Percentiles rank a stretch among this genome's conserved stretches.
These are phyloP conservation scores for Perca flavescens DNA, from an alignment of 2,113 vertebrate genomes.

Conservation along the genomic window DNA sequence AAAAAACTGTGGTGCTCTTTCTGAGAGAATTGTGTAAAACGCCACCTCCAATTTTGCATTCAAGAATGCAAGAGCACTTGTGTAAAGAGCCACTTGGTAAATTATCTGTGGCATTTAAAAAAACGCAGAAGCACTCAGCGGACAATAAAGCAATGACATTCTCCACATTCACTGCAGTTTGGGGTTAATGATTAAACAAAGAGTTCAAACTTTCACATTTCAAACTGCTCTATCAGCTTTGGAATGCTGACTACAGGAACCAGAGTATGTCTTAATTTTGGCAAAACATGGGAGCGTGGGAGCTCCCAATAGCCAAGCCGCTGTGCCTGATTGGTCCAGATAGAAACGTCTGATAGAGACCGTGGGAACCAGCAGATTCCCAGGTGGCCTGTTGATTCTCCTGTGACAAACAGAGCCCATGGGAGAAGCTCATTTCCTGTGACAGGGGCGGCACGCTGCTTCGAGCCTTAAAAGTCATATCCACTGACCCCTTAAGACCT, in stretches of 20 bases:
- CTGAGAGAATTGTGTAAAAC: constrained; percentile 4
- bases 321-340: constrained; percentile 46
- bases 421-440: constrained; percentile 72
- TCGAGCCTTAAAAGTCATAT: constrained; percentile 59
- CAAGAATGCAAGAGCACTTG: constrained; percentile 33
- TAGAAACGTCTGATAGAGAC: constrained; percentile 59
- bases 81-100: constrained; percentile 45
- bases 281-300: constrained; percentile 30
- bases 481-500: constrained; percentile 62
- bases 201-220: constrained; percentile 42
- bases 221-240: constrained; percentile 24
- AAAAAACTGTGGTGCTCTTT: background rate
- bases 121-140: background rate
- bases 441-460: constrained; percentile 49
- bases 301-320: constrained; percentile 2
- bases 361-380: constrained; percentile 76
- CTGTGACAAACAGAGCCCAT: constrained; percentile 57
- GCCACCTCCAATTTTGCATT: constrained; percentile 5
- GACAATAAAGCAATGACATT: background rate
- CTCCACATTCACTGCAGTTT: constrained; percentile 8
- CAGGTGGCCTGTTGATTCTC: constrained; percentile 67
- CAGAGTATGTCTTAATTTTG: constrained; percentile 34
- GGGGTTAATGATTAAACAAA: constrained; percentile 53
- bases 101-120: constrained; percentile 46
- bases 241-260: constrained; percentile 5